Conservation (phyloP, 2,797 vertebrate species). For the Xyrichtys novacula region DNA sequence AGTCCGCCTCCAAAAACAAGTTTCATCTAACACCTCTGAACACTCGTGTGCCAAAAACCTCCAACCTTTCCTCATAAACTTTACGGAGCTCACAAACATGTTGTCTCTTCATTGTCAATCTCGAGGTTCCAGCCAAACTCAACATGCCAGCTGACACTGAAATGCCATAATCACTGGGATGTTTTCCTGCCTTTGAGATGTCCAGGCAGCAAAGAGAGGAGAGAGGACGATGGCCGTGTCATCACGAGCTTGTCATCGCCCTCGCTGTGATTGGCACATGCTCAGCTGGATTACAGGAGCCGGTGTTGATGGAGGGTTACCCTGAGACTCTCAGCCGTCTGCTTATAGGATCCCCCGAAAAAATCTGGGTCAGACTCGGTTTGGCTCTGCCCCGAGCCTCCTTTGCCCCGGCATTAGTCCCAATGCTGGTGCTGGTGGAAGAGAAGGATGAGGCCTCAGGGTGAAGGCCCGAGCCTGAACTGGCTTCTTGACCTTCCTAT, state of each 20-base stretch:
- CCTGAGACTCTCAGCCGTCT: constrained; percentile 67
- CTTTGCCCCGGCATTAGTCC: constrained; percentile 59
- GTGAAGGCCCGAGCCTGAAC: constrained; percentile 53
- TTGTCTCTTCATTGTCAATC: constrained; percentile 75
- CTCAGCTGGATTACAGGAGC: constrained; percentile 74
- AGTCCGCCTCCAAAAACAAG: constrained; percentile 44
- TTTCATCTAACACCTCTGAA: constrained; percentile 52
- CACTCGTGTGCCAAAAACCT: constrained; percentile 59
- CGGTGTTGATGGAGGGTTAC: constrained; percentile 77
- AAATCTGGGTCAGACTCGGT: constrained; percentile 79
- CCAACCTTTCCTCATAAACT: constrained; percentile 66
- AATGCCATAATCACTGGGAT: constrained; percentile 80
- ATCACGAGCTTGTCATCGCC: constrained; percentile 75
- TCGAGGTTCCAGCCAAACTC: constrained; percentile 62
- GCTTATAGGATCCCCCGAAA: constrained; percentile 57
- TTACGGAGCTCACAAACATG: constrained; percentile 67
- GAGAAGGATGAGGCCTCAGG: constrained; percentile 56
- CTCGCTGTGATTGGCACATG: constrained; percentile 79
- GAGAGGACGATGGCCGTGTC: constrained; percentile 73
- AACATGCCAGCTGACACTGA: constrained; percentile 81
- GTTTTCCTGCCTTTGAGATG: constrained; percentile 74
- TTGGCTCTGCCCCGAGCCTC: constrained; percentile 62
- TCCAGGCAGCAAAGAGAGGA: constrained; percentile 71
- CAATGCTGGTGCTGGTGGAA: constrained; percentile 47
- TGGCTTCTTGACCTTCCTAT: constrained; percentile 17